Conservation (phyloP, 2,888 invertebrate species). For the Antheraea assamensis region DNA sequence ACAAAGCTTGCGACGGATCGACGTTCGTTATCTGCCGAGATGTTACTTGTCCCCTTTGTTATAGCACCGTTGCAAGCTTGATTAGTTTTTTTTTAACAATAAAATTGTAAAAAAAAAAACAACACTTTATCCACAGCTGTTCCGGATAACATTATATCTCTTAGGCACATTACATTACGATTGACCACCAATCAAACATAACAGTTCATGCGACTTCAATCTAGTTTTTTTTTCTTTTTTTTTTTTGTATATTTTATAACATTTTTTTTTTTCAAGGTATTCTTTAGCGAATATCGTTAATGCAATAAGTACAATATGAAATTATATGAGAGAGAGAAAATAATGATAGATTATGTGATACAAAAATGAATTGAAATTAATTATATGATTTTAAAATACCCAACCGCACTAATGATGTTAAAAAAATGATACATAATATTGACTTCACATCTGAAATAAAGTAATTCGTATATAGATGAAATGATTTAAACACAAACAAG, state of each 20-base stretch:
- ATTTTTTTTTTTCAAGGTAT: conserved; percentile 62
- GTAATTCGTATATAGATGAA: conserved; percentile 29
- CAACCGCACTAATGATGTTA: conserved; percentile 63
- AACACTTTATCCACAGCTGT: conserved; percentile 58
- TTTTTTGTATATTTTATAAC: conserved; percentile 68
- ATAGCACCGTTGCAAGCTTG: conserved; percentile 47
- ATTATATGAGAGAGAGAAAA: conserved; percentile 64
- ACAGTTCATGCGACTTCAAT: conserved; percentile 75
- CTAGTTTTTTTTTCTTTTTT: conserved; percentile 40
- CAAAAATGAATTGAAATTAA: conserved; percentile 62
- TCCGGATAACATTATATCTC: conserved; percentile 65
- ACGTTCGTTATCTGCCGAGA: conserved; percentile 24
- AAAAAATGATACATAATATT: conserved; percentile 22
- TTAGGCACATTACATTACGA: conserved; percentile 77
- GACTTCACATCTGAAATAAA: conserved; percentile 46
- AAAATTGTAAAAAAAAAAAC: conserved; percentile 49
- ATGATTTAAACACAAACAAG: conserved; percentile 30
- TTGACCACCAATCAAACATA: conserved; percentile 75
- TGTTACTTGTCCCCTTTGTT: conserved; percentile 46
- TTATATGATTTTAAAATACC: conserved; percentile 70
- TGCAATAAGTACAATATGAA: conserved; percentile 79
- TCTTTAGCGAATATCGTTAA: conserved; percentile 78
- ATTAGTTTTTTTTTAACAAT: conserved; percentile 46
- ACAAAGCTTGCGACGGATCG: conserved; percentile 51
- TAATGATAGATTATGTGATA: conserved; percentile 65